phyloP scores from a whole-genome alignment of 2,113 vertebrate genomes.

The Fregetta grallaria region DNA sequence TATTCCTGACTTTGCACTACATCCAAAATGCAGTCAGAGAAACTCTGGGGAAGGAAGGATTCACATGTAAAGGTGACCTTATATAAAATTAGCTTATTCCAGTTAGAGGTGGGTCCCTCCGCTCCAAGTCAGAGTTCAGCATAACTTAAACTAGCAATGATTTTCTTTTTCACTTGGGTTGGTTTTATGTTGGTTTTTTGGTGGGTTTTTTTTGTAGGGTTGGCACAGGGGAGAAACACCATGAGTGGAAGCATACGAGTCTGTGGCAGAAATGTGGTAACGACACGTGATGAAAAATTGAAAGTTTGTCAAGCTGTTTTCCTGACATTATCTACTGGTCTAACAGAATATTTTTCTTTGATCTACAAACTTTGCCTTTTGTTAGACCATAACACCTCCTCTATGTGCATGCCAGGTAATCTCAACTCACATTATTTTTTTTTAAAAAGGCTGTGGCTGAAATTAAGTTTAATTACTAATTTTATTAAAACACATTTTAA shows the following conservation, averaged over 20 bases:
- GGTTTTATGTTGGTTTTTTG: neutral
- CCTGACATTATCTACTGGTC: neutral
- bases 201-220: neutral
- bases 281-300: neutral
- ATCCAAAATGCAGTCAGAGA: neutral
- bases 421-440: neutral
- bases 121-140: neutral
- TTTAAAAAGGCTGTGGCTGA: neutral
- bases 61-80: neutral
- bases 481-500: neutral
- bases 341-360: neutral
- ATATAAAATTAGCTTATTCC: neutral
- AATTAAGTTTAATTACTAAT: neutral
- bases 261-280: neutral
- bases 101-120: neutral
- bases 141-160: rapidly evolving
- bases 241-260: neutral
- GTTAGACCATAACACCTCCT: neutral
- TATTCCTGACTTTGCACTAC: neutral
- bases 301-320: neutral
- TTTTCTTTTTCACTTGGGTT: neutral
- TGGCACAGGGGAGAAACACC: neutral
- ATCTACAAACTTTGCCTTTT: neutral
- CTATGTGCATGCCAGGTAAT: neutral
- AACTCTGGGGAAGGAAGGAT: neutral